Conservation (phyloP, 1,140 invertebrate species). For the Drosophila melanogaster region Release_6_plus_ISO1_MT NT_033777.3:13013501-13014000, state of each 20-base stretch:
- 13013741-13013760: conserved; percentile 6
- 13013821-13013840: conserved; percentile 8
- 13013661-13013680: conserved; percentile 3
- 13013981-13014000: conserved; percentile 27
- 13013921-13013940: background rate
- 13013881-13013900: background rate
- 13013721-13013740: conserved; percentile 25
- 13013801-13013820: conserved; percentile 24
- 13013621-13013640: too few species aligned
- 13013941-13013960: background rate
- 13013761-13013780: conserved; percentile 22
- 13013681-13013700: conserved; percentile 7
- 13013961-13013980: conserved; percentile 49
- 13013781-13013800: conserved; percentile 1
- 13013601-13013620: too few species aligned
- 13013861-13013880: conserved; percentile 39
- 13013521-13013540: too few species aligned
- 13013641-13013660: background rate
- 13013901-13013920: conserved; percentile 59
- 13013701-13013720: background rate
- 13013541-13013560: too few species aligned
- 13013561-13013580: too few species aligned
- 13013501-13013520: too few species aligned
- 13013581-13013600: too few species aligned
- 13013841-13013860: conserved; percentile 37